Conservation (phyloP, 2,888 invertebrate species). For the Epirrhoe tristata region DNA sequence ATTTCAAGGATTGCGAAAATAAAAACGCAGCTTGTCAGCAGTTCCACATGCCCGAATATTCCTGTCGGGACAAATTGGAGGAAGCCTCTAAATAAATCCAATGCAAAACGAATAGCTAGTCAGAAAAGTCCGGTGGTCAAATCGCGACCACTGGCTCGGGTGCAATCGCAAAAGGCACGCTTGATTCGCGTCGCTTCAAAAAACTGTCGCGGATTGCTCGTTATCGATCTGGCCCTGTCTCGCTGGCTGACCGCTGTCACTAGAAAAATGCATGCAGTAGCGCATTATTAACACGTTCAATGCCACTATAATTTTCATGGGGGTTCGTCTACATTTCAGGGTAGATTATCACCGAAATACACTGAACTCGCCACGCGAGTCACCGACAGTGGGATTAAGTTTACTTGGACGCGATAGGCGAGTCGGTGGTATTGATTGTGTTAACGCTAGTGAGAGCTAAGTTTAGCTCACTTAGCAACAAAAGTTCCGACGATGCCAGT, state of each 20-base stretch:
- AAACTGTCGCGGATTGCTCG: constrained; percentile 58
- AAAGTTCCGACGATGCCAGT: no score
- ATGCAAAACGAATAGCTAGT: constrained; percentile 28
- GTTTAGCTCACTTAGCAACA: no score
- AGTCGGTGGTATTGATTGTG: no score
- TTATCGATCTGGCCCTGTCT: constrained; percentile 57
- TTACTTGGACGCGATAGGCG: no score
- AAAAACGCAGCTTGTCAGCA: not conserved
- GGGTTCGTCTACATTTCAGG: no score
- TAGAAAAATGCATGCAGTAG: constrained; percentile 18
- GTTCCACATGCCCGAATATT: constrained; percentile 3
- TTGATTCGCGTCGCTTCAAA: constrained; percentile 44
- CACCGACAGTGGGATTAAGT: no score
- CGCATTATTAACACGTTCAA: constrained; percentile 14
- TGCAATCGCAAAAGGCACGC: constrained; percentile 39
- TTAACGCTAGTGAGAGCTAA: no score
- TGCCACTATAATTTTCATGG: no score
- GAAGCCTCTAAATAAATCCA: constrained; percentile 36
- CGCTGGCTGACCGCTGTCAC: constrained; percentile 40
- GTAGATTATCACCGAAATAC: no score
- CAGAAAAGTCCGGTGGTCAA: constrained; percentile 39
- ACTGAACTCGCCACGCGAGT: no score
- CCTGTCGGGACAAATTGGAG: constrained; percentile 22
- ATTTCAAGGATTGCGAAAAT: constrained; percentile 1
- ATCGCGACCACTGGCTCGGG: constrained; percentile 37